These are phyloP conservation scores for Oncorhynchus masou DNA, from an alignment of 2,113 vertebrate species.

Conservation along the genomic window DNA sequence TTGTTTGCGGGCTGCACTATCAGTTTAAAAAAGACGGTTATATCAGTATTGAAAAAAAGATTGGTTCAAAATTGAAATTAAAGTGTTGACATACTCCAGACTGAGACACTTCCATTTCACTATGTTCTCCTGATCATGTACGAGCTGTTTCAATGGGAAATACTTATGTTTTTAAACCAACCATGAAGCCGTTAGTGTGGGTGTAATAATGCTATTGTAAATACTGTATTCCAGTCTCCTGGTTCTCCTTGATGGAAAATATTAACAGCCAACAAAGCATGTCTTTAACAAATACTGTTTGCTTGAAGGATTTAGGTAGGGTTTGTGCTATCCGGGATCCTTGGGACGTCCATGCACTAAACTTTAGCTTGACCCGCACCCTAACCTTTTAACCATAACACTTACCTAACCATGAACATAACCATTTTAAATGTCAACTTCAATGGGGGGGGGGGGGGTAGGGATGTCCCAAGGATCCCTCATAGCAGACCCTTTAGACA, in stretches of 20 bases:
- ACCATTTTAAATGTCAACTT: no score
- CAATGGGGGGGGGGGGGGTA: no score
- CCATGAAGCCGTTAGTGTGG: not conserved
- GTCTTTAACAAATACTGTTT: constrained; percentile 20
- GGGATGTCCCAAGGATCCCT: no score
- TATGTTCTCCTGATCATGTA: constrained; percentile 32
- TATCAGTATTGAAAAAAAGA: not conserved
- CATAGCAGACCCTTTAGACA: no score
- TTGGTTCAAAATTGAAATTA: not conserved
- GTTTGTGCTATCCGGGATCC: no score
- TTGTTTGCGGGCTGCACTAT: not conserved
- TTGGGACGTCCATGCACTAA: no score
- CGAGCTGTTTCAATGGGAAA: not conserved
- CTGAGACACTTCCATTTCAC: constrained; percentile 49
- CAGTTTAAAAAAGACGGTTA: not conserved
- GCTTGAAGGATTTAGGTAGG: not conserved
- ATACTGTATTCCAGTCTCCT: constrained; percentile 35
- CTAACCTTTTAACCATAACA: no score
- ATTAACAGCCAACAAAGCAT: constrained; percentile 7
- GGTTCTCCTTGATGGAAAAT: constrained; percentile 8
- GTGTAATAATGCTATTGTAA: not conserved
- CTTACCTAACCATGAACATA: no score
- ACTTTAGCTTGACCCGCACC: no score
- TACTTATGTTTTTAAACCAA: not conserved
- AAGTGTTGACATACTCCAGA: not conserved